Conservation (phyloP, 35 echinoderm and acorn worm species). For the Stichopus chloronotus region DNA sequence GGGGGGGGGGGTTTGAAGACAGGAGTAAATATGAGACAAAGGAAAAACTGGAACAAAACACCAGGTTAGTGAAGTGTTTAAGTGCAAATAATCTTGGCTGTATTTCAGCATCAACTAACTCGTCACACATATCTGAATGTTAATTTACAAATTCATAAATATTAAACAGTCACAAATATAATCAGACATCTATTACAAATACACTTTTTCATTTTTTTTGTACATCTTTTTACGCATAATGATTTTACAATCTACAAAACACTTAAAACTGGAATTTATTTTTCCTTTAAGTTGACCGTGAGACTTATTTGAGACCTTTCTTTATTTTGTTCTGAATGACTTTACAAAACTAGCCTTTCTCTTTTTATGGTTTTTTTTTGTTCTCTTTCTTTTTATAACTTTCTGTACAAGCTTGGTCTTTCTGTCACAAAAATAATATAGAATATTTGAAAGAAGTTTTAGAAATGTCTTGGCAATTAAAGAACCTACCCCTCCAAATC, state of each 20-base stretch:
- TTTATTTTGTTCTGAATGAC: constrained; percentile 31
- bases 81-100: constrained; percentile 55
- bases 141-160: constrained; percentile 66
- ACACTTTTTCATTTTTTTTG: constrained; percentile 33
- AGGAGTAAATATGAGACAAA: no score
- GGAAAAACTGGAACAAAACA: no score
- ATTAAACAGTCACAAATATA: constrained; percentile 57
- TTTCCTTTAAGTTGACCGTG: not conserved
- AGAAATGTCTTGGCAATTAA: not conserved
- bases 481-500: not conserved
- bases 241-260: constrained; percentile 56
- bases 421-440: constrained; percentile 43
- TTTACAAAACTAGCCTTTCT: constrained; percentile 56
- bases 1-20: no score
- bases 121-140: constrained; percentile 44
- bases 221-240: constrained; percentile 36
- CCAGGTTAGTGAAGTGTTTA: not conserved
- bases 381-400: constrained; percentile 12
- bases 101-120: constrained; percentile 62
- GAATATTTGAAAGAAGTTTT: constrained; percentile 43
- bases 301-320: not conserved
- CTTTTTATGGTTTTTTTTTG: constrained; percentile 7
- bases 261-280: constrained; percentile 35
- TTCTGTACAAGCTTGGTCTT: constrained; percentile 27
- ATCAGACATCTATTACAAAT: constrained; percentile 62